Conservation (phyloP, 2,113 vertebrate species). For the Xyrauchen texanus region DNA sequence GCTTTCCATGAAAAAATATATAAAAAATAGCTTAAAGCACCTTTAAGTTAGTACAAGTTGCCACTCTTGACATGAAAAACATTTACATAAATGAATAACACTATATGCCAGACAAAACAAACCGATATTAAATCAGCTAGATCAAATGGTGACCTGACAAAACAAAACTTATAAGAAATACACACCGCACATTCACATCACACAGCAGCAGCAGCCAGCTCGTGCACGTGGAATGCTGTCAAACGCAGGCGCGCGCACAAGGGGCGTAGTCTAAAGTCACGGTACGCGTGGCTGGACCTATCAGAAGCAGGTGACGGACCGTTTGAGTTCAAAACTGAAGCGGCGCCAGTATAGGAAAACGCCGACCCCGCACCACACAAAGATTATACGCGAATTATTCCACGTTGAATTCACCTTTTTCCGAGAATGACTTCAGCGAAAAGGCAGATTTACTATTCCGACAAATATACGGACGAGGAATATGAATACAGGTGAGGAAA, state of each 20-base stretch:
- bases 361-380: not conserved
- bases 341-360: not conserved
- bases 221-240: not conserved
- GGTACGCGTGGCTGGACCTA: slow-evolving; percentile 57
- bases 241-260: not conserved
- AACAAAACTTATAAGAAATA: not conserved
- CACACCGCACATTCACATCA: not conserved
- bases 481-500: slow-evolving; percentile 75
- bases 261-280: not conserved
- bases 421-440: slow-evolving; percentile 68
- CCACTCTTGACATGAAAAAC: not conserved
- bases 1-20: no score
- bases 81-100: no score
- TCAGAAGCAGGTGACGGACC: slow-evolving; percentile 55
- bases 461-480: slow-evolving; percentile 78
- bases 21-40: no score
- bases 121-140: not conserved
- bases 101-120: not conserved
- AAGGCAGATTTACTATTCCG: slow-evolving; percentile 77
- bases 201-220: not conserved
- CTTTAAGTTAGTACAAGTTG: no score
- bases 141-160: not conserved
- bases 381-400: not conserved
- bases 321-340: slow-evolving; percentile 68
- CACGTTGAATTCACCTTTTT: not conserved